A percentile compares a stretch with the other conserved stretches of the same genome.
These are phyloP conservation scores for Aurelia coerulea DNA, from an alignment of 30 jellyfish, hydroid and myxozoan genomes.

Conservation along the genomic window DNA sequence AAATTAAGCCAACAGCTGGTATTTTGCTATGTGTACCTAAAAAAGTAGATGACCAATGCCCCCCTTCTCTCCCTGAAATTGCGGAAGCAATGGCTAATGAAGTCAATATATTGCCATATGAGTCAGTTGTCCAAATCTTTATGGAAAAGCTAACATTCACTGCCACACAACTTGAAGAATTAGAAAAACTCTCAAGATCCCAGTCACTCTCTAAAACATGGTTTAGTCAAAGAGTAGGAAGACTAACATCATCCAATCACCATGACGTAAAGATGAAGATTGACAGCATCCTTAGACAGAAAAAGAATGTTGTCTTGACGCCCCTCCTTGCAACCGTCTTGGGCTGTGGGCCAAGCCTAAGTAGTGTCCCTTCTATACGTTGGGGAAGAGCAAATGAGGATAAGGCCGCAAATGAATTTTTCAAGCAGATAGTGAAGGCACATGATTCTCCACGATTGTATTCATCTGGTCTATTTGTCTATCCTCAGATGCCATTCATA, in stretches of 20 bases:
- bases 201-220: not conserved
- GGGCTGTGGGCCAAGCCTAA: not conserved
- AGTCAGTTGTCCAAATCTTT: not conserved
- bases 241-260: no score
- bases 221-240: not conserved
- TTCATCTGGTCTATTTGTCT: not conserved
- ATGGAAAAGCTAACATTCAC: not conserved
- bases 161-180: not conserved
- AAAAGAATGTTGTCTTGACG: not conserved
- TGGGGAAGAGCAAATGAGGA: slow-evolving; percentile 7
- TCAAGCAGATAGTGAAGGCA: not conserved
- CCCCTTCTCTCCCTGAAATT: not conserved
- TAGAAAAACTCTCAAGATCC: not conserved
- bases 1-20: not conserved
- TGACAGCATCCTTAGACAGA: not conserved
- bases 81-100: not conserved
- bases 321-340: not conserved
- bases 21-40: not conserved
- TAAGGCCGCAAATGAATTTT: not conserved
- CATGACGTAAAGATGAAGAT: no score
- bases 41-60: not conserved
- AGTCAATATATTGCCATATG: not conserved
- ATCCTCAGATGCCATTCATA: not conserved
- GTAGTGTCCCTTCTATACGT: not conserved
- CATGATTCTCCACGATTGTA: not conserved